Evolutionary conservation across 2,113 vertebrate genomes (phyloP).

Genomic region (Scomber scombrus): DNA sequence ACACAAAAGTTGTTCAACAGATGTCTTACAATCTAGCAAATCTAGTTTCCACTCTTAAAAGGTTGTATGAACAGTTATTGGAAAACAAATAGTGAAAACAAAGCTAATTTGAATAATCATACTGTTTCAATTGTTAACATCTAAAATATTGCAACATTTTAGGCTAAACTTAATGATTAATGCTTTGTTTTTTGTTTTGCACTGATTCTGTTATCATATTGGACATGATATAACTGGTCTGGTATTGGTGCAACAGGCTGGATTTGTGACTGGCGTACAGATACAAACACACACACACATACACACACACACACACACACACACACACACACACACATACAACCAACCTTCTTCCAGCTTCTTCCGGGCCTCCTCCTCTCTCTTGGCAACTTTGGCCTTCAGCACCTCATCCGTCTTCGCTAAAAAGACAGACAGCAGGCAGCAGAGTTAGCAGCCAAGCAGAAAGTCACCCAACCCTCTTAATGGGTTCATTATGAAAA

Average conservation of each 20-base stretch:
- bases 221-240: not conserved
- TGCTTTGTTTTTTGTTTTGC: slow-evolving; percentile 1
- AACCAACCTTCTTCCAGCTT: slow-evolving; percentile 91
- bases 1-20: slow-evolving; percentile 7
- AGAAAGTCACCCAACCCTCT: not conserved
- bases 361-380: slow-evolving; percentile 91
- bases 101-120: too few relatives aligned
- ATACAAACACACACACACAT: too few relatives aligned
- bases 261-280: not conserved
- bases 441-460: slow-evolving; percentile 24
- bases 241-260: not conserved
- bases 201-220: not conserved
- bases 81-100: not conserved
- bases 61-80: not conserved
- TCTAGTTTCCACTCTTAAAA: not conserved
- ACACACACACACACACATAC: slow-evolving; percentile 6
- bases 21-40: slow-evolving; percentile 16
- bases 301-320: not conserved
- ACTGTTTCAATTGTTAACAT: not conserved
- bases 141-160: not conserved
- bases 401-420: slow-evolving; percentile 95
- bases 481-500: not conserved
- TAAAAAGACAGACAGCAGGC: slow-evolving; percentile 73
- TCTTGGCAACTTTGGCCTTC: slow-evolving; percentile 92
- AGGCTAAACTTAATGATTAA: not conserved